Percentiles rank a stretch among this genome's conserved stretches.
Conservation (phyloP, 2,113 vertebrate genomes). For the Burhinus bistriatus region DNA sequence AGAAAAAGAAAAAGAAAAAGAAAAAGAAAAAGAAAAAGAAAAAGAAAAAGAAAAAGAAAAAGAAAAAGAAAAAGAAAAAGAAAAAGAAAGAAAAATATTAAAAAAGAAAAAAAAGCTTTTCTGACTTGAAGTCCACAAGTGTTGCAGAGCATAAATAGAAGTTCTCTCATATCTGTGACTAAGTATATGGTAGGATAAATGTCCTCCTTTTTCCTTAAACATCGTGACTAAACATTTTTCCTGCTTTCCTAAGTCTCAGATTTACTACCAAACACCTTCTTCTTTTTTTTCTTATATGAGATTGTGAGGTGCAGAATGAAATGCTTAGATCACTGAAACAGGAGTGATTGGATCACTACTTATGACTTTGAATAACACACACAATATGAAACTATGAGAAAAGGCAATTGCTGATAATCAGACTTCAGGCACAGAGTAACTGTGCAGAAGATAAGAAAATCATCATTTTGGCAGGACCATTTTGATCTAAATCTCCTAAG, state of each 20-base stretch:
- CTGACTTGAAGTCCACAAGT: not conserved
- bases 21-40: fast-evolving
- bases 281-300: not conserved
- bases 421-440: not conserved
- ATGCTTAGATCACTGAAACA: not conserved
- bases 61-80: fast-evolving
- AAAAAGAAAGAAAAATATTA: too few species aligned
- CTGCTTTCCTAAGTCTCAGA: not conserved
- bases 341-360: not conserved
- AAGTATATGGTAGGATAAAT: not conserved
- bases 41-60: fast-evolving
- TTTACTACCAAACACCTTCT: not conserved
- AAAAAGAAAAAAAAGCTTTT: not conserved
- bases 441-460: not conserved
- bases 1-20: fast-evolving
- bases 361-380: not conserved
- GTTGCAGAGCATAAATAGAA: not conserved
- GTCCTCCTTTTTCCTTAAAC: not conserved
- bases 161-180: not conserved
- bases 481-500: not conserved
- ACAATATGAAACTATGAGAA: not conserved
- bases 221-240: not conserved
- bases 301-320: not conserved
- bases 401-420: not conserved
- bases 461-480: not conserved